Evolutionary conservation across 2,888 invertebrate genomes (phyloP), one percentile per base, ranked within the genome.

Genomic region (Chrysodeixis includens): DNA sequence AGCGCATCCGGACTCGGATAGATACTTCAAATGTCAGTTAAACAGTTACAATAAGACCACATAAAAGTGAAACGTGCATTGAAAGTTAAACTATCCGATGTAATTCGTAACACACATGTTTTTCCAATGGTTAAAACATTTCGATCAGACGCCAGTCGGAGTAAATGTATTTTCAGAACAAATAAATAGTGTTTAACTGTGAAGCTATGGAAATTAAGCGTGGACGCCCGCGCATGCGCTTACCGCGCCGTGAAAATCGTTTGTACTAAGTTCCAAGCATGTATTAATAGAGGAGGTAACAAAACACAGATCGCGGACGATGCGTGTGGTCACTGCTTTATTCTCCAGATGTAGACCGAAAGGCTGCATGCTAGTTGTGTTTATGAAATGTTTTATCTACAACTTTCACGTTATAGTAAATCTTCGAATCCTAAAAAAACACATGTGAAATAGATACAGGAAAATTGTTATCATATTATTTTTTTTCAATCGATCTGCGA

Each of bases 161-260:
- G 86, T 88, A 86, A 90, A 91, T 92, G 92, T 93, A 91, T 93
- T 93, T 93, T 92, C 90, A 90, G 88, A 90, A 86, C 88, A 92
- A 92, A 93, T 90, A 91, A 79, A 81, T 78, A 77, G 76, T 66
- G 72, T 79, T 82, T 74, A 76, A 76, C 71, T 76, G 77, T 76
- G 74, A 79, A 77, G 66, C 74, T 64, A 73, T 79, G 81, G 82
- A 87, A 88, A 87, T 86, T 83, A 84, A 84, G 83, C 83, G 80
- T 76, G 78, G 74, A 74, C 75, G 74, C 60, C 63, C 54, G 68
- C 46, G 46, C 66, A 68, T 62, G 62, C 59, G 76, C 66, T 68
- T 76, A 66, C 73, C 56, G 78, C 81, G 77, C 88, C 87, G 90
- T 91, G 92, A 83, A 92, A 93, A 93, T 90, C 88, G 90, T 88